Percentiles rank a stretch among this genome's conserved stretches.
Conservation (phyloP, 2,888 invertebrate species). For the Euzophera pinguis region DNA sequence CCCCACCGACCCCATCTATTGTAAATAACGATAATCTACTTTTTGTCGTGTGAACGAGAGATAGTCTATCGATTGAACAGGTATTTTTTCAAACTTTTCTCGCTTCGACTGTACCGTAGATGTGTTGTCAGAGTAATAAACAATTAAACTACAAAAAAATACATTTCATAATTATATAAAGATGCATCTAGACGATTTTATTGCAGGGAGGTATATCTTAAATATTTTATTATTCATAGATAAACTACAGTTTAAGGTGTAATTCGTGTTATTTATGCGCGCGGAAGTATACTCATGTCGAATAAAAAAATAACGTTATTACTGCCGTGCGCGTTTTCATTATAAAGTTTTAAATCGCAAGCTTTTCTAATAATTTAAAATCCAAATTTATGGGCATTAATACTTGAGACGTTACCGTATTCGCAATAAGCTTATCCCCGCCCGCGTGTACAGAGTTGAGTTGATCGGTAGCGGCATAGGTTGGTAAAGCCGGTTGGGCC, state of each 20-base stretch:
- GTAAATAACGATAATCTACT: constrained; percentile 77
- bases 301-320: constrained; percentile 35
- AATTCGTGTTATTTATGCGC: constrained; percentile 53
- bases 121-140: constrained; percentile 77
- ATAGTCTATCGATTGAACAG: constrained; percentile 76
- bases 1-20: constrained; percentile 53
- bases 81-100: constrained; percentile 79
- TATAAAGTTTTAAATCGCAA: constrained; percentile 45
- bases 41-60: constrained; percentile 78
- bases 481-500: constrained; percentile 29
- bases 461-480: constrained; percentile 30
- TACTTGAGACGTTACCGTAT: constrained; percentile 30
- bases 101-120: constrained; percentile 80
- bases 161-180: constrained; percentile 74
- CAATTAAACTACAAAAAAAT: constrained; percentile 72
- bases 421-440: constrained; percentile 41
- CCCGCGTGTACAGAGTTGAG: constrained; percentile 34
- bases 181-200: constrained; percentile 73
- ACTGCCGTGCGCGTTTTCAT: constrained; percentile 42
- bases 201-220: constrained; percentile 76
- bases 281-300: constrained; percentile 56
- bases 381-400: constrained; percentile 36
- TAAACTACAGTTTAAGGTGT: constrained; percentile 70
- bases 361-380: constrained; percentile 40
- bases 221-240: constrained; percentile 76